Base-by-base conservation (phyloP, 2,888 invertebrate genomes). In the Antheraea yamamai region DNA sequence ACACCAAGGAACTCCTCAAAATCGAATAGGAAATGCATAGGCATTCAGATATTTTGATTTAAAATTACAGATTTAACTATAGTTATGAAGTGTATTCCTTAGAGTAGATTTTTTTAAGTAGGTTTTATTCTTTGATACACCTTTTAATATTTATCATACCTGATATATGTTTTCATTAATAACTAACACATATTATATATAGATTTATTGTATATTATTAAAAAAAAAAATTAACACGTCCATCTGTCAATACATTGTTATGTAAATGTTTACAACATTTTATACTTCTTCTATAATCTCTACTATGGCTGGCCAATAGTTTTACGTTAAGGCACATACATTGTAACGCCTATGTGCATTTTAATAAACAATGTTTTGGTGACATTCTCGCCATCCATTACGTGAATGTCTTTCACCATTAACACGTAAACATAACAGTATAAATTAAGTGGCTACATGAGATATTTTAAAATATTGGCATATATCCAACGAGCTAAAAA, bases 401-500 rank as follows among this genome's bases (percentile, higher is more conserved):
- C 30, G n/a, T 61, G 6, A 26, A 14, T 58, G 55, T 18, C 18
- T 39, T 8, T 39, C 35, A 70, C 58, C 71, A 77, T 77, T 81
- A 82, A 81, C 77, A 79, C 76, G 78, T 82, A 82, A 84, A 85
- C 83, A 83, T 79, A 82, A 81, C 83, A 84, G 79, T 81, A 83
- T 85, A 85, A 86, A 85, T 87, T 86, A 84, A 76, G 85, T 84
- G 79, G 78, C 82, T 86, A 86, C 90, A 90, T 90, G 89, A 90
- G 91, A 91, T 83, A 79, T 78, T 86, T 83, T 82, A 85, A 80
- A 80, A 80, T 76, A 78, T 85, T 95, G 95, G 95, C 94, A 88
- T 82, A 84, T 81, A 79, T 91, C 95, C 95, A 95, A 88, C 84
- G 86, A 84, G 88, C 92, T 91, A 90, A 93, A 93, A 92, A 89